phyloP scores from a whole-genome alignment of 2,113 vertebrate species.

The Cyanoliseus patagonus region DNA sequence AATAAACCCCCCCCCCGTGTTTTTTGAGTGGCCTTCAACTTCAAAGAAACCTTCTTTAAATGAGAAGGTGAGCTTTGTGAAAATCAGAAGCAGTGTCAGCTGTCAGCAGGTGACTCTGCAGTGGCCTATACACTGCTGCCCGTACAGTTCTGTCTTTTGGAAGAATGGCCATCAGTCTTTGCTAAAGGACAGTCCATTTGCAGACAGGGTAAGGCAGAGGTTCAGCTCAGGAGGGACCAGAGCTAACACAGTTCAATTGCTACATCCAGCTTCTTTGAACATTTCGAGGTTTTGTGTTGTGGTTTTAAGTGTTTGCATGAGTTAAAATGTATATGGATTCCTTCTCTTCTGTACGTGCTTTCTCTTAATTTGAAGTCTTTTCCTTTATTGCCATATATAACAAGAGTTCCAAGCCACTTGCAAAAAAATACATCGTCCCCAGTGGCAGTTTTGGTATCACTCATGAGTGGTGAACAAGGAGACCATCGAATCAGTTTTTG shows the following conservation, averaged over 20 bases:
- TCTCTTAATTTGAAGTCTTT: not conserved
- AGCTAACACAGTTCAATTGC: not conserved
- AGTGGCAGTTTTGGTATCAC: not conserved
- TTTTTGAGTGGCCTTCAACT: not conserved
- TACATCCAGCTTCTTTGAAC: not conserved
- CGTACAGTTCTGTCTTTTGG: not conserved
- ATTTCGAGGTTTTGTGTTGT: not conserved
- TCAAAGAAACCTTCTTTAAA: not conserved
- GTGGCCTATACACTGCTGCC: not conserved
- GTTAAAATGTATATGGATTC: not conserved
- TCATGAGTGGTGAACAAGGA: not conserved
- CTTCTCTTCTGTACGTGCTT: not conserved
- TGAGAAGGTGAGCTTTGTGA: not conserved
- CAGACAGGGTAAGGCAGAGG: not conserved
- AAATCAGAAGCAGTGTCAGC: not conserved
- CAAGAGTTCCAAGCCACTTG: not conserved
- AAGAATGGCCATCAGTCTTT: not conserved
- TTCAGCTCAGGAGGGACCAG: not conserved
- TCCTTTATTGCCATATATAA: not conserved
- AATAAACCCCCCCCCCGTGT: not conserved
- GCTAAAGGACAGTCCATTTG: not conserved
- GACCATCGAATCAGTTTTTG: not conserved
- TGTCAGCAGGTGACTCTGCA: not conserved
- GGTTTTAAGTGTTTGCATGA: conserved; percentile 19
- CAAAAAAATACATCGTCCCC: fast-evolving